Conservation (phyloP, 2,888 invertebrate genomes). For the Lepidochrysops patricia region DNA sequence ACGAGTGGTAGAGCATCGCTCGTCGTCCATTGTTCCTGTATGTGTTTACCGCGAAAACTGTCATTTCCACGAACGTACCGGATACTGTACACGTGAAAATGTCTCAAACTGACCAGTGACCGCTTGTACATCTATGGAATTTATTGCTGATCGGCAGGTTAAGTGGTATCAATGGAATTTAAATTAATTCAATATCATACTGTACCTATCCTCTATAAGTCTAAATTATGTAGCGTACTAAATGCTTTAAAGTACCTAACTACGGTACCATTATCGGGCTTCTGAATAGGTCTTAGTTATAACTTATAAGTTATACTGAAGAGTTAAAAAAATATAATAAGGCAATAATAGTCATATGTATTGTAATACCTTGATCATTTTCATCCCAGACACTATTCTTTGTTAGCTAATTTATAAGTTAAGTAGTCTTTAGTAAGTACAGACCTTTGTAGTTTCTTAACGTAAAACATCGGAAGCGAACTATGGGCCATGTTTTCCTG, state of each 20-base stretch:
- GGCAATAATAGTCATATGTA: too few relatives aligned
- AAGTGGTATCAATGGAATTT: not conserved
- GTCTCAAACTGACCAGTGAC: slow-evolving; percentile 15
- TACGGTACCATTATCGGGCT: too few relatives aligned
- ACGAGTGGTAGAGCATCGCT: slow-evolving; percentile 28
- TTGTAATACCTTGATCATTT: too few relatives aligned
- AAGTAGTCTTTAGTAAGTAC: not conserved
- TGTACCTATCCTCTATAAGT: too few relatives aligned
- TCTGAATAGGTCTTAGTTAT: too few relatives aligned
- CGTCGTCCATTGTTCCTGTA: slow-evolving; percentile 22
- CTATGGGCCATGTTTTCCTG: slow-evolving; percentile 21
- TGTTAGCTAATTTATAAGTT: too few relatives aligned
- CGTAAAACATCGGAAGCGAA: slow-evolving; percentile 20
- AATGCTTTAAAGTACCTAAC: too few relatives aligned
- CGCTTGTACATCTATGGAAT: not conserved
- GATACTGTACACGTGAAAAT: slow-evolving; percentile 42
- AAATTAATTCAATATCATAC: not conserved
- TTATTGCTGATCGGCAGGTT: not conserved
- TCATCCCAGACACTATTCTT: too few relatives aligned
- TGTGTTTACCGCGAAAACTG: slow-evolving; percentile 51
- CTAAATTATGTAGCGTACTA: too few relatives aligned
- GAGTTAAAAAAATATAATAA: too few relatives aligned
- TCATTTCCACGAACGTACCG: slow-evolving; percentile 63
- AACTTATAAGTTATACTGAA: too few relatives aligned
- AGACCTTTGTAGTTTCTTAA: not conserved